Evolutionary conservation across 64 coral and sea anemone genomes (phyloP).

Genomic region (Stylophora pistillata): DNA sequence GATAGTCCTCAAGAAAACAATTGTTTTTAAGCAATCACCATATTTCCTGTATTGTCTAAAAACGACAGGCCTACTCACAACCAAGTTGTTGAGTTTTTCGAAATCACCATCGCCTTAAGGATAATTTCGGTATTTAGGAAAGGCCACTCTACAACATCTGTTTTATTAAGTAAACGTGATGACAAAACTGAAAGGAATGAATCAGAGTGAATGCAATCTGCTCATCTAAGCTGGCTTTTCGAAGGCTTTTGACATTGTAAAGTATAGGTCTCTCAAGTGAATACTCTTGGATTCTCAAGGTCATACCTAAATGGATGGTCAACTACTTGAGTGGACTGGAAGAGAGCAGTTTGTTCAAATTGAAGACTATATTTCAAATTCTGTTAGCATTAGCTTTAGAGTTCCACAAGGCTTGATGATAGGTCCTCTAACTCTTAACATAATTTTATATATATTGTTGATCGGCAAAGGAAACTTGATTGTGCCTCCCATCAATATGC

Average conservation of each 20-base stretch:
- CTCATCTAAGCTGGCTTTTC: too few relatives aligned
- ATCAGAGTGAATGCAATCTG: too few relatives aligned
- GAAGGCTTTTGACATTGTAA: too few relatives aligned
- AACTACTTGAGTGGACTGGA: too few relatives aligned
- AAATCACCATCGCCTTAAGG: conserved; percentile 13
- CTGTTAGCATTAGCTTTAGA: neutral
- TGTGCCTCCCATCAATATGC: too few relatives aligned
- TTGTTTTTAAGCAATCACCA: conserved; percentile 23
- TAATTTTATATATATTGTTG: neutral
- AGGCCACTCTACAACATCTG: too few relatives aligned
- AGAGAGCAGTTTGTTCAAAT: too few relatives aligned
- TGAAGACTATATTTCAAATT: neutral
- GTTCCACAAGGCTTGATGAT: neutral
- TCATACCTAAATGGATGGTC: too few relatives aligned
- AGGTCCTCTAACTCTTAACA: neutral
- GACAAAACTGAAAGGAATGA: too few relatives aligned
- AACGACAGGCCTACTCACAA: conserved; percentile 2
- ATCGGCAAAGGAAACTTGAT: neutral
- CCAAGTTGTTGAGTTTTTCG: conserved; percentile 10
- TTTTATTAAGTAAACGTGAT: too few relatives aligned
- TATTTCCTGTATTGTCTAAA: conserved; percentile 28
- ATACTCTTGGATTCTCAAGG: too few relatives aligned
- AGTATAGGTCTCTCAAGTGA: too few relatives aligned
- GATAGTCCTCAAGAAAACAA: conserved; percentile 4
- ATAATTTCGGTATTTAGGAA: neutral